Evolutionary conservation across 2,797 vertebrate species (phyloP).

Genomic region (Sciurus vulgaris): DNA sequence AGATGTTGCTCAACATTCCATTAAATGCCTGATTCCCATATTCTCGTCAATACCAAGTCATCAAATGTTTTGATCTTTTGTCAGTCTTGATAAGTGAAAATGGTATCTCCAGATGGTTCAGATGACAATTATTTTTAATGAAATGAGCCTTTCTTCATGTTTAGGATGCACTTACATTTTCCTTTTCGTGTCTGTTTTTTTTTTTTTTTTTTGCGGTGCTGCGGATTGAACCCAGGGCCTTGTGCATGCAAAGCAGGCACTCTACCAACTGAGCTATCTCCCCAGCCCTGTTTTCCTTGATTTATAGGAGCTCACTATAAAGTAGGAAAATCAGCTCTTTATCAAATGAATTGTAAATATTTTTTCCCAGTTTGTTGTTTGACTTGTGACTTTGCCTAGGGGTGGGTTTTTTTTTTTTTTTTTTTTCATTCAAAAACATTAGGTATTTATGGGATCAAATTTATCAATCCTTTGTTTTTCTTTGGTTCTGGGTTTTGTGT

Average conservation of each 20-base stretch:
- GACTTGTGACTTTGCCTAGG: slow-evolving; percentile 43
- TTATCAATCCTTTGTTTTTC: background rate
- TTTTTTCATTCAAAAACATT: slow-evolving; percentile 32
- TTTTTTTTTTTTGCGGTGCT: no score
- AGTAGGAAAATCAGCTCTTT: slow-evolving; percentile 36
- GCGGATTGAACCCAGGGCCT: no score
- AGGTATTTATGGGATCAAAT: slow-evolving; percentile 1
- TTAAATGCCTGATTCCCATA: background rate
- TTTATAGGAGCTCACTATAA: background rate
- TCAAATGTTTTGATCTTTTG: slow-evolving; percentile 54
- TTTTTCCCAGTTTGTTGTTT: slow-evolving; percentile 34
- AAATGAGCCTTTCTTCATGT: background rate
- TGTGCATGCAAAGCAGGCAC: no score
- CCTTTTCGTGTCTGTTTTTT: slow-evolving; percentile 19
- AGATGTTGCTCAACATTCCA: background rate
- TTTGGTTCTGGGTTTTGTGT: slow-evolving; percentile 41
- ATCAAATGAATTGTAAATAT: slow-evolving; percentile 55
- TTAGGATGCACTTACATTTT: slow-evolving; percentile 2
- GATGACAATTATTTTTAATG: slow-evolving; percentile 44
- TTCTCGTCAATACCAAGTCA: background rate
- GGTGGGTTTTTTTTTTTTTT: background rate
- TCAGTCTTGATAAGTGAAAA: slow-evolving; percentile 39
- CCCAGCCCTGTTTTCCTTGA: slow-evolving; percentile 18
- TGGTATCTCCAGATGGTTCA: background rate
- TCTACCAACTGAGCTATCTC: no score